A percentile compares a stretch with the other conserved stretches of the same genome.
Conservation (phyloP, 2,797 vertebrate genomes). For the Cottoperca gobio region DNA sequence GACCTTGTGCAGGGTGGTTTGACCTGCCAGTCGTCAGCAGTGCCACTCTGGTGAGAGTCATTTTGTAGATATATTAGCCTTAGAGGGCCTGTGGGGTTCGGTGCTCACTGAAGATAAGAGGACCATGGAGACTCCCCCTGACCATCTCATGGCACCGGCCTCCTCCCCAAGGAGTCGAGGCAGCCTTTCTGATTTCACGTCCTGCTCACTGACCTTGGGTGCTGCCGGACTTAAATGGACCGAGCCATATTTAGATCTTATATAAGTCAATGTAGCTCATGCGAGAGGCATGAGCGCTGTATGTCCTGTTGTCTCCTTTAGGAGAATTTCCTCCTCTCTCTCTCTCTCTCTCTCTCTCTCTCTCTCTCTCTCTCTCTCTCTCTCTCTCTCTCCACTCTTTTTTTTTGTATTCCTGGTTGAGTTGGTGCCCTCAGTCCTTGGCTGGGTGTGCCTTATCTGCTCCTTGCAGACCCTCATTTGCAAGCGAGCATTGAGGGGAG, state of each 20-base stretch:
- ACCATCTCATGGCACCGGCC: conserved; percentile 57
- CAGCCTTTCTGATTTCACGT: conserved; percentile 53
- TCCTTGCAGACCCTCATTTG: conserved; percentile 84
- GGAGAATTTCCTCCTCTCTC: conserved; percentile 63
- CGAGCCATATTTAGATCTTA: conserved; percentile 57
- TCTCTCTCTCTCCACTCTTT: conserved; percentile 45
- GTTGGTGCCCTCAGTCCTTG: conserved; percentile 81
- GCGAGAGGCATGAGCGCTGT: conserved; percentile 36
- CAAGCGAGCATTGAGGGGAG: conserved; percentile 72
- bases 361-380: no score
- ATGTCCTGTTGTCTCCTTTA: conserved; percentile 67
- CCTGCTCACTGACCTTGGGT: conserved; percentile 66
- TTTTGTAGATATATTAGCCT: conserved; percentile 67
- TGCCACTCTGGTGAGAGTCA: conserved; percentile 57
- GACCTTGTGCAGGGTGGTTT: conserved; percentile 60
- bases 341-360: no score
- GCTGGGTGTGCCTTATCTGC: conserved; percentile 84
- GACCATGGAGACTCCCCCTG: conserved; percentile 61
- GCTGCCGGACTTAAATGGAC: conserved; percentile 53
- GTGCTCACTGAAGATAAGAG: conserved; percentile 73
- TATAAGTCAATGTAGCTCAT: conserved; percentile 48
- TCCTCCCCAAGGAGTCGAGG: conserved; percentile 44
- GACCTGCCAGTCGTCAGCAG: conserved; percentile 58
- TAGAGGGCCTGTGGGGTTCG: conserved; percentile 61
- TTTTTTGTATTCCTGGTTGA: conserved; percentile 74